Evolutionary conservation across 2,797 vertebrate species (phyloP), one percentile per base, ranked within the genome.

Genomic region (Cossypha caffra): DNA sequence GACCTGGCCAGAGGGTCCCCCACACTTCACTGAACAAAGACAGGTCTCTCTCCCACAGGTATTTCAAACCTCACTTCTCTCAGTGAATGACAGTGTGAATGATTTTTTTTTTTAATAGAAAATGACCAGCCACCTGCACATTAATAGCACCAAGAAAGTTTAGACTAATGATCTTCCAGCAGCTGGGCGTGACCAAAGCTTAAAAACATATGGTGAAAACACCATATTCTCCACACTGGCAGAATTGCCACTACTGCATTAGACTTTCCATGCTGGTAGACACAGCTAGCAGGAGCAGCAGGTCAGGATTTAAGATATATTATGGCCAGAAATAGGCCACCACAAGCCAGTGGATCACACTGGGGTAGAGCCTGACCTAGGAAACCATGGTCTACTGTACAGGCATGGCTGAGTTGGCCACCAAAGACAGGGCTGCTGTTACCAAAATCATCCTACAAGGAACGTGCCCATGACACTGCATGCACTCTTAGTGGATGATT

Each of bases 401-500:
- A 7, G 26, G 5, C 8, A 31, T 0, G 1, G 16, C 33, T 45
- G 21, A 43, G 13, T 33, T 1, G 0, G 12, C 7, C 58, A 45
- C 23, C 17, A 47, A 71, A 75, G 26, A 7, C 2, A 2, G 1
- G 2, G 16, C 54, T 78, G 67, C 42, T 54, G 24, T 31, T n/a
- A 24, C 33, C 26, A 84, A 40, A 78, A 25, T 2, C 24, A 54
- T 17, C 52, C 66, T 51, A 31, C 15, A 68, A 42, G 10, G 52
- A 75, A 42, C 0, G 0, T 40, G 29, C 11, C 26, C 10, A 2
- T 31, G 61, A 67, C 20, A 45, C 38, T 37, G 6, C 33, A 26
- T 3, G 16, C 3, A 51, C 16, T 18, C 16, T 15, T 8, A 90
- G 5, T 8, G 10, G 11, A 42, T 24, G 13, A 54, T n/a, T 52